Percentiles rank a stretch among this genome's conserved stretches.
phyloP scores from a whole-genome alignment of 1,140 invertebrate species.

The Zaprionus taronus region DNA sequence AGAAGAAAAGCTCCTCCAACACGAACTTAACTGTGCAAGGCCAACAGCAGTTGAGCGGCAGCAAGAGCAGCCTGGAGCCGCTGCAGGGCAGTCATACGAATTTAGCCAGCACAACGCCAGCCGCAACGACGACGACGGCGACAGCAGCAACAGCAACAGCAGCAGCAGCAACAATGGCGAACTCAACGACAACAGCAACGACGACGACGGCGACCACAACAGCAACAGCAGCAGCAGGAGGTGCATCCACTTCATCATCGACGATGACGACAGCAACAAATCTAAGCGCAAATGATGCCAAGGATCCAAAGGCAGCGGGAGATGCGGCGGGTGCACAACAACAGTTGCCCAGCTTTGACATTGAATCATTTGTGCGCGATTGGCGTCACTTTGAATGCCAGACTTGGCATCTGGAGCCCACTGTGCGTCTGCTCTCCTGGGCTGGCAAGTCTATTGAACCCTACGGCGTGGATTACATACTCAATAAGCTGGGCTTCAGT shows the following conservation, averaged over 20 bases:
- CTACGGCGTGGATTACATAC: slow-evolving; percentile 98
- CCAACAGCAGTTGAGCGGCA: slow-evolving; percentile 67
- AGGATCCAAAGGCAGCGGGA: slow-evolving; percentile 34
- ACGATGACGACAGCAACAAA: slow-evolving; percentile 15
- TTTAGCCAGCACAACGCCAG: slow-evolving; percentile 46
- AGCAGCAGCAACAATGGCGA: slow-evolving; percentile 24
- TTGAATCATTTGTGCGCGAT: slow-evolving; percentile 85
- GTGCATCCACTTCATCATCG: too few relatives aligned
- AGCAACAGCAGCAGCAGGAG: slow-evolving; percentile 31
- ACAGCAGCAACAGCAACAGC: slow-evolving; percentile 20
- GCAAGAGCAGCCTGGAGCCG: slow-evolving; percentile 69
- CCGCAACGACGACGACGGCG: slow-evolving; percentile 20
- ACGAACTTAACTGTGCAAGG: slow-evolving; percentile 67
- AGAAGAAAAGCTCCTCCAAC: slow-evolving; percentile 60
- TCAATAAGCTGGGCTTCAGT: slow-evolving; percentile 98
- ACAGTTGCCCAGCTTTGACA: slow-evolving; percentile 65
- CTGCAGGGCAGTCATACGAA: slow-evolving; percentile 71
- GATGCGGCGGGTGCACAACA: slow-evolving; percentile 15
- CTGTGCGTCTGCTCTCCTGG: slow-evolving; percentile 96
- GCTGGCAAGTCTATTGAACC: slow-evolving; percentile 98
- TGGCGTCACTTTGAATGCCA: slow-evolving; percentile 97
- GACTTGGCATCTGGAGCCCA: slow-evolving; percentile 99
- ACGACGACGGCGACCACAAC: slow-evolving; percentile 16
- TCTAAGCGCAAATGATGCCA: slow-evolving; percentile 33
- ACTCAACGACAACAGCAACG: slow-evolving; percentile 15